phyloP scores from a whole-genome alignment of 2,888 invertebrate species.

The Teinopalpus imperialis region DNA sequence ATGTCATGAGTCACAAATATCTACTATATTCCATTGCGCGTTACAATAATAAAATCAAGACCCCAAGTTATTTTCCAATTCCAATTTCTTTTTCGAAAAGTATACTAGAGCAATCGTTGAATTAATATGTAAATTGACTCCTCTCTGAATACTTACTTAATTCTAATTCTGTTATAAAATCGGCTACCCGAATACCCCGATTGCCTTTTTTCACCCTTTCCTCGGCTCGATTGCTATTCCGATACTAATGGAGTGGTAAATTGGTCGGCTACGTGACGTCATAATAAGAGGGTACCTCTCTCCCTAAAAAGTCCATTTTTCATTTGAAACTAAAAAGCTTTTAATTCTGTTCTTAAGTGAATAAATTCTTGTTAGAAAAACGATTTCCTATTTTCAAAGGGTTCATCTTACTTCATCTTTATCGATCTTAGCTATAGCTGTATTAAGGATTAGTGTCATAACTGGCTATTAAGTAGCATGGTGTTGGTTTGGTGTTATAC shows the following conservation, averaged over 20 bases:
- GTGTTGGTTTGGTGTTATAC: no score
- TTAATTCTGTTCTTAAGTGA: constrained; percentile 12
- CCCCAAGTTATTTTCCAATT: no score
- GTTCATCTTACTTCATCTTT: no score
- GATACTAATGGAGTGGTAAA: constrained; percentile 72
- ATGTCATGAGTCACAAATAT: no score
- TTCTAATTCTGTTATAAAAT: constrained; percentile 18
- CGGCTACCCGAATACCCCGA: not conserved
- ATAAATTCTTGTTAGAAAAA: constrained; percentile 6
- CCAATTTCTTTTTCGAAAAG: not conserved
- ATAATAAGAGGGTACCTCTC: constrained; percentile 35
- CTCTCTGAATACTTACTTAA: constrained; percentile 13
- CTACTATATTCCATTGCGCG: no score
- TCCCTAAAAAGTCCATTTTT: constrained; percentile 8
- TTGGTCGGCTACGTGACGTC: constrained; percentile 65
- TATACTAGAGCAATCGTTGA: constrained; percentile 4
- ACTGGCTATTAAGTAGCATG: no score
- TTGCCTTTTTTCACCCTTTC: constrained; percentile 26
- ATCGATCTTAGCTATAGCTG: no score
- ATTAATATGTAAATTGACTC: constrained; percentile 21
- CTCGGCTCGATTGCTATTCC: constrained; percentile 27
- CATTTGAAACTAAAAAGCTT: constrained; percentile 16
- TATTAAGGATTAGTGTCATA: no score
- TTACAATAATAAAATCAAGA: no score
- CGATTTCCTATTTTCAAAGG: no score